phyloP scores from a whole-genome alignment of 2,797 vertebrate species.

The Aphelocoma californica region DNA sequence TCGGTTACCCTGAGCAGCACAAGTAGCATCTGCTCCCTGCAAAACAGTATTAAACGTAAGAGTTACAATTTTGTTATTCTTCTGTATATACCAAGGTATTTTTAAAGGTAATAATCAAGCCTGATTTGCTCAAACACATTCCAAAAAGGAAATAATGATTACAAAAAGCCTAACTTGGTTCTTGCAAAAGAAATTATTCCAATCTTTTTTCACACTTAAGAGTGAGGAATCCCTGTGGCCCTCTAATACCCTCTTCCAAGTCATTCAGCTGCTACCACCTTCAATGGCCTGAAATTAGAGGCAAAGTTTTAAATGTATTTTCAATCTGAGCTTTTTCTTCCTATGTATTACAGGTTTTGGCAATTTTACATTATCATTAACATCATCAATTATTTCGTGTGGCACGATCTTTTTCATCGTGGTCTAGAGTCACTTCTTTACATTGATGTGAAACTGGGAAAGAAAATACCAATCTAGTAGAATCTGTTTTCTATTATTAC shows the following conservation, averaged over 20 bases:
- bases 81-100: background rate
- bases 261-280: background rate
- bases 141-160: background rate
- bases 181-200: background rate
- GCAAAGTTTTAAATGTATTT: background rate
- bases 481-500: background rate
- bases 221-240: background rate
- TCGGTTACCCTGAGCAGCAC: slow-evolving; percentile 96
- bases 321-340: background rate
- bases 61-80: slow-evolving; percentile 5
- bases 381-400: background rate
- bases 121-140: background rate
- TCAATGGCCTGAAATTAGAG: background rate
- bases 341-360: background rate
- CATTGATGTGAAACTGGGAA: background rate
- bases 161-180: background rate
- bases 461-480: background rate
- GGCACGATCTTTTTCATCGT: background rate
- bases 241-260: background rate
- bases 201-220: background rate
- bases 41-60: slow-evolving; percentile 53
- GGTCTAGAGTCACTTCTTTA: background rate
- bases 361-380: background rate
- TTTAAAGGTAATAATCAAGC: background rate
- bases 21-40: slow-evolving; percentile 95